These are phyloP conservation scores for Clavelina lepadiformis DNA, from an alignment of 23 tunicate genomes.

Conservation along the genomic window DNA sequence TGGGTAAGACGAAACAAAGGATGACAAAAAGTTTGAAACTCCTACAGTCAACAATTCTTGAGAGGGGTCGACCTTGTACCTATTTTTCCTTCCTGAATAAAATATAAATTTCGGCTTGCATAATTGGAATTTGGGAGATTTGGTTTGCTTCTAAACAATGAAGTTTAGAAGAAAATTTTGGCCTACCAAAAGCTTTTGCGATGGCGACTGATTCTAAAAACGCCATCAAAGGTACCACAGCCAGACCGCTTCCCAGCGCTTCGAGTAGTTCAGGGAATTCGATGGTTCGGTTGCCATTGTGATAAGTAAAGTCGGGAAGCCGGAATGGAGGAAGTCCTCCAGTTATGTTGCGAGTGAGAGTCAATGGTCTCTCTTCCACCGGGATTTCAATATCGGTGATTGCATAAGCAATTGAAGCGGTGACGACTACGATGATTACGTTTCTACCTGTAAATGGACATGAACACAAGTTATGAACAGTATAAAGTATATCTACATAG, in stretches of 20 bases:
- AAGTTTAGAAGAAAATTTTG: no score
- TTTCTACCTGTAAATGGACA: conserved; percentile 45
- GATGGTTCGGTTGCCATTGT: conserved; percentile 38
- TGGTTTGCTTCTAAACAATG: not conserved
- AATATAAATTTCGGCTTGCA: no score
- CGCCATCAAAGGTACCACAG: conserved; percentile 79
- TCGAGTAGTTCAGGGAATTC: conserved; percentile 32
- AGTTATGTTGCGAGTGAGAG: conserved; percentile 56
- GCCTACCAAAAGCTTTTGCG: conserved; percentile 84
- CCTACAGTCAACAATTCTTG: conserved; percentile 85
- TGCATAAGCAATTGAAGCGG: conserved; percentile 49
- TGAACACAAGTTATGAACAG: not conserved
- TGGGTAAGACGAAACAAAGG: conserved; percentile 58
- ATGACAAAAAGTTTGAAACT: conserved; percentile 37
- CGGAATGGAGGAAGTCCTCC: conserved; percentile 54
- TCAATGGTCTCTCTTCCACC: conserved; percentile 36
- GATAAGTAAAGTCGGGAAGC: conserved; percentile 38
- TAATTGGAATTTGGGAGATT: not conserved
- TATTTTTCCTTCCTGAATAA: conserved; percentile 46
- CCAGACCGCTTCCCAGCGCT: conserved; percentile 60
- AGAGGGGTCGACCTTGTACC: conserved; percentile 61
- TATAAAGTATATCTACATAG: not conserved
- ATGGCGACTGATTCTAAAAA: conserved; percentile 81
- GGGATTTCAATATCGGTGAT: conserved; percentile 55
- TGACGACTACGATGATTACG: conserved; percentile 51